Evolutionary conservation across 35 echinoderm and acorn worm genomes (phyloP), one percentile per base, ranked within the genome.

Genomic region (Apostichopus parvimensis): DNA sequence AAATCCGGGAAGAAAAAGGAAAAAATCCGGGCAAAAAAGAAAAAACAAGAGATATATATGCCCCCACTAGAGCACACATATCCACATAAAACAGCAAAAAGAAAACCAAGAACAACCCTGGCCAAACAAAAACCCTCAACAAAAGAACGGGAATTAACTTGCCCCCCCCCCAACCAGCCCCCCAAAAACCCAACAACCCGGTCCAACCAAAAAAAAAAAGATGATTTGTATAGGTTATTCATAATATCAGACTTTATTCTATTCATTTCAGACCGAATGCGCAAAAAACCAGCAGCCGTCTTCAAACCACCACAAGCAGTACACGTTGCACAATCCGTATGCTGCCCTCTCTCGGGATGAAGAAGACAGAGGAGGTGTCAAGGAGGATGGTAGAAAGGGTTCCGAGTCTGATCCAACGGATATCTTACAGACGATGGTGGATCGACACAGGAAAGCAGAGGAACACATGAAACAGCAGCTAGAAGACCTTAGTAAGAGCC

Each of bases 371-470:
- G 79, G 91, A 2, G 75, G 66, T n/a, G 80, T 57, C 52, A 53
- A 76, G 8, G 93, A 97, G 77, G 94, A 89, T 57, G 83, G 93
- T 18, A 85, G 26, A 23, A 92, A 95, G 23, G 57, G 71, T 45
- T 14, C 87, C 8, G 90, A 73, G 22, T 55, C 87, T 80, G 94
- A 98, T 56, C 89, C 93, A 4, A 71, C 96, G 55, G 87, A 88
- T 2, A 94, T 76, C 75, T 84, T 99, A 11, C 91, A 99, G 62
- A 94, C 87, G 1, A 82, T 99, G 86, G 93, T 96, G 56, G 94
- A 86, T 6, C 87, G 95, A 52, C 97, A 99, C 82, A 93, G 91
- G 82, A 96, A 94, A 73, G 97, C 93, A 55, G 94, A 99, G 80
- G 87, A 93, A n/a, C 89, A 94, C 52, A 96, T 98, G 95, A 94